These are phyloP conservation scores for Catonia carolina DNA, from an alignment of 2,888 invertebrate species.

Conservation along the genomic window DNA sequence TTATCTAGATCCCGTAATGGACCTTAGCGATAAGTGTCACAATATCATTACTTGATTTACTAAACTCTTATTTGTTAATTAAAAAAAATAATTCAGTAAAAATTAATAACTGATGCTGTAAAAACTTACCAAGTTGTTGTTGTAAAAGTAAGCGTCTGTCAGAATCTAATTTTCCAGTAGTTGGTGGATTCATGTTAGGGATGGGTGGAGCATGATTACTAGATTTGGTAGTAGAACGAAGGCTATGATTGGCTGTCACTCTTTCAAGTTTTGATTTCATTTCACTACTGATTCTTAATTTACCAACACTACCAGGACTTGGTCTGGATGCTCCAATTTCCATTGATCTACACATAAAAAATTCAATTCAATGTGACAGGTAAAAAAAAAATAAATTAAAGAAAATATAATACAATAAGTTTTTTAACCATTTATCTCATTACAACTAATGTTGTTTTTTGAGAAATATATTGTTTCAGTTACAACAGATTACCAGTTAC, in stretches of 20 bases:
- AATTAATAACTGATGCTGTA: too few relatives aligned
- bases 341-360: slow-evolving; percentile 47
- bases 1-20: too few relatives aligned
- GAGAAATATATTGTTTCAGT: too few relatives aligned
- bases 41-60: too few relatives aligned
- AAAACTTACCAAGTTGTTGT: slow-evolving; percentile 63
- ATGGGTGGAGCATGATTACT: slow-evolving; percentile 31
- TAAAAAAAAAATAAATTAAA: not conserved
- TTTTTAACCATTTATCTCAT: too few relatives aligned
- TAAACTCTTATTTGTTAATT: too few relatives aligned
- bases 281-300: slow-evolving; percentile 81
- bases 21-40: too few relatives aligned
- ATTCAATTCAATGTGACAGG: too few relatives aligned
- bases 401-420: too few relatives aligned
- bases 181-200: slow-evolving; percentile 34
- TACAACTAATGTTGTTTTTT: too few relatives aligned
- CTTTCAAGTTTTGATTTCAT: slow-evolving; percentile 85
- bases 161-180: slow-evolving; percentile 73
- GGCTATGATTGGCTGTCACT: slow-evolving; percentile 83
- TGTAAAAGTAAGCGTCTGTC: slow-evolving; percentile 78
- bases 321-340: slow-evolving; percentile 77
- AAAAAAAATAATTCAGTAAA: too few relatives aligned
- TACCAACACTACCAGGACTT: slow-evolving; percentile 82
- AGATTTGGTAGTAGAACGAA: slow-evolving; percentile 58
- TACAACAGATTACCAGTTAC: too few relatives aligned